phyloP scores from a whole-genome alignment of 2,888 invertebrate species.

The Noctua janthina region DNA sequence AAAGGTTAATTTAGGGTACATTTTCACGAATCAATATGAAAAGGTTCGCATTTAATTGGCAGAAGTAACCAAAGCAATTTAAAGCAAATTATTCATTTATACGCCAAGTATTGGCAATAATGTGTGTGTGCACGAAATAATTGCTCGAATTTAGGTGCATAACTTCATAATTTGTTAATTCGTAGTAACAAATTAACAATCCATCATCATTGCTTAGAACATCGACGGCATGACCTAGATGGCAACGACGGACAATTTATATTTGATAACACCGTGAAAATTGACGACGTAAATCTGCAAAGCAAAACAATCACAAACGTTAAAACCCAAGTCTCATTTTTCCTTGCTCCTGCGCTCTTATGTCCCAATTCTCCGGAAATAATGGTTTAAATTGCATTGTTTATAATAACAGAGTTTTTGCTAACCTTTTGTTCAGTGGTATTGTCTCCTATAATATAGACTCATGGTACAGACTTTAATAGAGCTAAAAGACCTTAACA shows the following conservation, averaged over 20 bases:
- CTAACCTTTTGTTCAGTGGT: slow-evolving; percentile 67
- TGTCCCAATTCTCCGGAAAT: slow-evolving; percentile 71
- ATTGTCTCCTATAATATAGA: slow-evolving; percentile 54
- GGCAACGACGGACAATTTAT: slow-evolving; percentile 59
- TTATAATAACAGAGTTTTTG: slow-evolving; percentile 71
- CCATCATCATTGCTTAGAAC: slow-evolving; percentile 63
- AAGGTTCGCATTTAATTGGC: slow-evolving; percentile 18
- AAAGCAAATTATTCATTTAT: slow-evolving; percentile 39
- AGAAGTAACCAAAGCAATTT: slow-evolving; percentile 40
- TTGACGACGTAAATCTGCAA: slow-evolving; percentile 47
- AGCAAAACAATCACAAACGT: slow-evolving; percentile 47
- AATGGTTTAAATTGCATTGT: slow-evolving; percentile 72
- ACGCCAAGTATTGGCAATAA: slow-evolving; percentile 36
- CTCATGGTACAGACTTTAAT: slow-evolving; percentile 37
- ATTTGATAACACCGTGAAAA: slow-evolving; percentile 70
- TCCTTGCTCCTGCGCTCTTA: slow-evolving; percentile 34
- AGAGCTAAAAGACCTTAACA: slow-evolving; percentile 51
- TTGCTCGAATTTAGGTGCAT: slow-evolving; percentile 53
- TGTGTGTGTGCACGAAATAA: slow-evolving; percentile 45
- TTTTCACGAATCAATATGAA: slow-evolving; percentile 19
- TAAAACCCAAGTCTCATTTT: slow-evolving; percentile 52
- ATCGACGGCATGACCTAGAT: slow-evolving; percentile 69
- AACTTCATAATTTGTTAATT: slow-evolving; percentile 57
- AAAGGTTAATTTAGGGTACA: slow-evolving; percentile 1
- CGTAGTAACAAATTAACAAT: slow-evolving; percentile 60